Evolutionary conservation across 2,113 vertebrate genomes (phyloP).

Genomic region (Ciconia stormi): DNA sequence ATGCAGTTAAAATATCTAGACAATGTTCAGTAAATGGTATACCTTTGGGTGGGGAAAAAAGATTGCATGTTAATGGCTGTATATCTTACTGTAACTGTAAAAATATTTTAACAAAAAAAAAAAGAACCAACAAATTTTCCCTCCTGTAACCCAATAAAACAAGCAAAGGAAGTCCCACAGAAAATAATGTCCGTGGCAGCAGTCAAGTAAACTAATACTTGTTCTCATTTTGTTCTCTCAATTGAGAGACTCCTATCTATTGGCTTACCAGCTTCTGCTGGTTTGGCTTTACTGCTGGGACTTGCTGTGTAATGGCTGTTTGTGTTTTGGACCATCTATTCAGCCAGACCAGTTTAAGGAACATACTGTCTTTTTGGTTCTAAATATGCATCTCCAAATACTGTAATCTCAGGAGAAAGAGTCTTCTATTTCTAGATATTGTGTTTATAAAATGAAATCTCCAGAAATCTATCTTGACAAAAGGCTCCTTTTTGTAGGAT

Average conservation of each 20-base stretch:
- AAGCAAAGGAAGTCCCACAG: background rate
- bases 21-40: background rate
- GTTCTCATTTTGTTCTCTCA: background rate
- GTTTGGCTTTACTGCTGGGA: background rate
- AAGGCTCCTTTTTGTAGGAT: background rate
- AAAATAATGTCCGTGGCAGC: background rate
- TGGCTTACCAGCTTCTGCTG: background rate
- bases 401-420: background rate
- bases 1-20: slow-evolving; percentile 46
- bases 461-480: background rate
- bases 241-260: background rate
- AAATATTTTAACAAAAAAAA: background rate
- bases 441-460: background rate
- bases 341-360: background rate
- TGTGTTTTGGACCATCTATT: background rate
- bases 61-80: slow-evolving; percentile 41
- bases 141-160: background rate
- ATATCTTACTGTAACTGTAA: slow-evolving; percentile 14
- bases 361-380: background rate
- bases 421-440: background rate
- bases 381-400: background rate
- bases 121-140: background rate
- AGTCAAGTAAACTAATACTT: background rate
- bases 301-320: background rate
- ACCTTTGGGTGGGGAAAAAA: background rate